Conservation (phyloP, 2,113 vertebrate species). For the Calyptomena viridis region DNA sequence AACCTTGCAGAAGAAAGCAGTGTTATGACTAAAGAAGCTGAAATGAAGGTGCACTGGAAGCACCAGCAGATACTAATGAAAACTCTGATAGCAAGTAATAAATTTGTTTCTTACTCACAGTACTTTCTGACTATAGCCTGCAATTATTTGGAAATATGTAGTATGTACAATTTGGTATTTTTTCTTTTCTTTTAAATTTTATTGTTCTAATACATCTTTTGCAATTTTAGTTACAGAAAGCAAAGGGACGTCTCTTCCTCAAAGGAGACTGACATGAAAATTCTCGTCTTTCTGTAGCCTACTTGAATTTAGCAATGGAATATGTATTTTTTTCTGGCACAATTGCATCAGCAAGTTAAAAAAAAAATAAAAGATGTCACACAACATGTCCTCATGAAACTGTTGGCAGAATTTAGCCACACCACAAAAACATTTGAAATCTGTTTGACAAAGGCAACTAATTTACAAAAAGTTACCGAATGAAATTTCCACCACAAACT, state of each 20-base stretch:
- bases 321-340: not conserved
- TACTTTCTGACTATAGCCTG: not conserved
- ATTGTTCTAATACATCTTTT: not conserved
- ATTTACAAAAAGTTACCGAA: not conserved
- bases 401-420: not conserved
- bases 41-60: not conserved
- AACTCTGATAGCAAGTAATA: not conserved
- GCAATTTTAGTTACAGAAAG: not conserved
- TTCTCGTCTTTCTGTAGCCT: not conserved
- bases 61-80: not conserved
- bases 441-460: not conserved
- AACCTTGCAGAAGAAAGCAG: not conserved
- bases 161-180: not conserved
- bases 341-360: not conserved
- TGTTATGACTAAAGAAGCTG: not conserved
- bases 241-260: fast-evolving
- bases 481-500: not conserved
- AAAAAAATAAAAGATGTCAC: not conserved
- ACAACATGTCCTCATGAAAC: not conserved
- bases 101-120: not conserved
- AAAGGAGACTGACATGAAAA: not conserved
- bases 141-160: not conserved
- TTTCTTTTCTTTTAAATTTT: not conserved
- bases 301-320: not conserved
- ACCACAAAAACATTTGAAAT: not conserved